phyloP scores from a whole-genome alignment of 2,888 invertebrate species.

The Podotricha telesiphe region DNA sequence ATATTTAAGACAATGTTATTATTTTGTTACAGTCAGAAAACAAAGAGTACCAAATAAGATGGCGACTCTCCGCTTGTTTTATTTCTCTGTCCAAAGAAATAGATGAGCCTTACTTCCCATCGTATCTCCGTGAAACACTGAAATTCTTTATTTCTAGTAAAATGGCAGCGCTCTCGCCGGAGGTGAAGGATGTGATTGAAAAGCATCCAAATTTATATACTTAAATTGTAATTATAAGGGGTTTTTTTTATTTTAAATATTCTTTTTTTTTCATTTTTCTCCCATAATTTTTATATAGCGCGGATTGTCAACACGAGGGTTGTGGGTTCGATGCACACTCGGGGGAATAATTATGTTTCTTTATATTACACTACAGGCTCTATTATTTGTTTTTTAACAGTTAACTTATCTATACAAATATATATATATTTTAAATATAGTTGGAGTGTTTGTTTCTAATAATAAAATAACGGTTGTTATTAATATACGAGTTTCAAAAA shows the following conservation, averaged over 20 bases:
- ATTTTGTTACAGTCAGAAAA: conserved; percentile 85
- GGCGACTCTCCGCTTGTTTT: conserved; percentile 86
- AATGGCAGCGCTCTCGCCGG: conserved; percentile 49
- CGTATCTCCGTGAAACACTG: conserved; percentile 63
- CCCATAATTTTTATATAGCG: background rate
- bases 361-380: no score
- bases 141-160: conserved; percentile 64
- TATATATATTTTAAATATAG: no score
- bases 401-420: no score
- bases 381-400: no score
- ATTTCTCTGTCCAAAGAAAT: conserved; percentile 70
- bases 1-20: no score
- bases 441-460: no score
- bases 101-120: conserved; percentile 58
- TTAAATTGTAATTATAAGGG: conserved; percentile 19
- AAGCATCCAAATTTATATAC: conserved; percentile 48
- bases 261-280: background rate
- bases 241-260: conserved; percentile 3
- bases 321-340: no score
- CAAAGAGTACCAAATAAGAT: conserved; percentile 84
- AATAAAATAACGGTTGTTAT: no score
- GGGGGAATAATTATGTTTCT: no score
- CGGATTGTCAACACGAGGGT: no score
- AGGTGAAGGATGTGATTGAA: conserved; percentile 46
- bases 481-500: no score